phyloP scores from a whole-genome alignment of 1,140 invertebrate species.

The Aphelinus atriplicis region DNA sequence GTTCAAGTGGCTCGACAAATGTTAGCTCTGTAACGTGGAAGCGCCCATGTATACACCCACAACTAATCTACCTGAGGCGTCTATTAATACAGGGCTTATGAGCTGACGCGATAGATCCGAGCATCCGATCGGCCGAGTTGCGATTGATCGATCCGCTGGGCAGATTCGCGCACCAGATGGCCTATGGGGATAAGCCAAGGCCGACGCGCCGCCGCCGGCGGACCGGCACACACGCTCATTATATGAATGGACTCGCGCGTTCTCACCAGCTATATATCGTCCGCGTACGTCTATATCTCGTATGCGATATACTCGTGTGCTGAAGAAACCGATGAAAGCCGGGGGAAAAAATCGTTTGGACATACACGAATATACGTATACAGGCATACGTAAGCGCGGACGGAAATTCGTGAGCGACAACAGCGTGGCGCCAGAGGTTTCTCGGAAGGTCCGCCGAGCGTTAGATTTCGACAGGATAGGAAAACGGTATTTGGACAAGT shows the following conservation, averaged over 20 bases:
- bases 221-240: background rate
- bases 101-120: background rate
- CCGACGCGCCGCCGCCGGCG: background rate
- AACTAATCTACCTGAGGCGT: constrained; percentile 5
- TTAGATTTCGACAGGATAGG: background rate
- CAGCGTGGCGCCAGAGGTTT: background rate
- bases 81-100: constrained; percentile 2
- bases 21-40: background rate
- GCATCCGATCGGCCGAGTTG: constrained; percentile 5
- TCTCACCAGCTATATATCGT: too few relatives aligned
- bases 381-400: too few relatives aligned
- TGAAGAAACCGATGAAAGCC: too few relatives aligned
- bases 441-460: constrained; percentile 8
- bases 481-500: background rate
- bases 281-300: too few relatives aligned
- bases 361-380: too few relatives aligned
- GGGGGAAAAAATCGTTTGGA: too few relatives aligned
- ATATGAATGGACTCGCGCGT: constrained; percentile 1
- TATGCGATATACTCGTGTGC: too few relatives aligned
- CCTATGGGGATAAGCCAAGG: constrained; percentile 29
- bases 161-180: constrained; percentile 39
- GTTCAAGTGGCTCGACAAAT: too few relatives aligned
- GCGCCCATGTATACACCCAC: background rate
- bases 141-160: constrained; percentile 31
- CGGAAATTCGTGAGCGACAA: too few relatives aligned